phyloP scores from a whole-genome alignment of 37 sponge, comb jelly and placozoan species.

The Halisarca cf. caerulea region DNA sequence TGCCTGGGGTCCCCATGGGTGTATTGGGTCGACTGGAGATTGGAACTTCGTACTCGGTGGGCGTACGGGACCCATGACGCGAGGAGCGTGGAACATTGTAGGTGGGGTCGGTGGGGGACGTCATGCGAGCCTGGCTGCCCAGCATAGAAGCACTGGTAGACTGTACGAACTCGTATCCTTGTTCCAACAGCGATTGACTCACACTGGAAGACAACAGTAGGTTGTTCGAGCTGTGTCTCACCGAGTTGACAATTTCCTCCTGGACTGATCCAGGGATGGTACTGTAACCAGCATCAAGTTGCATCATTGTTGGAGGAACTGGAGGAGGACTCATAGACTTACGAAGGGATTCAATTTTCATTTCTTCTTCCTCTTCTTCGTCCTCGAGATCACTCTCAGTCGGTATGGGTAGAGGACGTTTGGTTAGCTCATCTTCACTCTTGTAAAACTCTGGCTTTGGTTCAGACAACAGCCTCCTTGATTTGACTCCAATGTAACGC shows the following conservation, averaged over 20 bases:
- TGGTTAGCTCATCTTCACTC: slow-evolving; percentile 10
- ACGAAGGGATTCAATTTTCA: no score
- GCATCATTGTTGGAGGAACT: background rate
- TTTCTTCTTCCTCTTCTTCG: slow-evolving; percentile 14
- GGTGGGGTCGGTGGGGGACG: no score
- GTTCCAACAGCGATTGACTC: background rate
- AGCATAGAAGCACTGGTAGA: background rate
- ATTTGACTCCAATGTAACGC: background rate
- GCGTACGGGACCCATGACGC: background rate
- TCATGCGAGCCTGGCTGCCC: no score
- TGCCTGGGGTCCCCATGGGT: background rate
- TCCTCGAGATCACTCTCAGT: slow-evolving; percentile 27
- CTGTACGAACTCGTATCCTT: slow-evolving; percentile 18
- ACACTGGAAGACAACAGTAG: background rate
- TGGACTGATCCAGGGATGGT: background rate
- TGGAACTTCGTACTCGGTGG: slow-evolving; percentile 5
- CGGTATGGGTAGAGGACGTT: slow-evolving; percentile 8
- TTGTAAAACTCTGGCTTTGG: background rate
- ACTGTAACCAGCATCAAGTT: background rate
- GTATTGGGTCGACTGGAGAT: background rate
- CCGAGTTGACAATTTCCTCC: background rate
- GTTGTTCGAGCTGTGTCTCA: no score
- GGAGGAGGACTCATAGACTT: background rate
- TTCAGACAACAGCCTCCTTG: background rate
- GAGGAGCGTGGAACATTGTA: background rate